These are phyloP conservation scores for Alsophila aescularia DNA, from an alignment of 2,888 invertebrate species.

Conservation along the genomic window DNA sequence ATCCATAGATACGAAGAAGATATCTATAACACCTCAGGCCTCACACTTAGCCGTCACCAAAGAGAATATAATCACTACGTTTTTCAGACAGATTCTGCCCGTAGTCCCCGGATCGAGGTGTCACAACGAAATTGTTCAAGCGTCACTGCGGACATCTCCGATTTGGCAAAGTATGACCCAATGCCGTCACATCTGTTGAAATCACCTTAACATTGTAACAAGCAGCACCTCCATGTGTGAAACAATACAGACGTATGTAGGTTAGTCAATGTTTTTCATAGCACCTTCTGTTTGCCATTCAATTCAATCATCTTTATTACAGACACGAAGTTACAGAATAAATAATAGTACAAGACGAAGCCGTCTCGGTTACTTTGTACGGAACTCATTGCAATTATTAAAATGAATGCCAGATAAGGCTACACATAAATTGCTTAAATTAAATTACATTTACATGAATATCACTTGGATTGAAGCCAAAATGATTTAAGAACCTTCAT, in stretches of 20 bases:
- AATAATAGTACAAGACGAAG: too few relatives aligned
- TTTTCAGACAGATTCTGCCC: too few relatives aligned
- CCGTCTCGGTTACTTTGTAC: slow-evolving; percentile 12
- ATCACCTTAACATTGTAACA: neutral
- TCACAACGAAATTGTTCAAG: too few relatives aligned
- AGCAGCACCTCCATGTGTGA: neutral
- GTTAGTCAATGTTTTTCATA: neutral
- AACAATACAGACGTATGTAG: neutral
- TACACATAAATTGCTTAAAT: slow-evolving; percentile 14
- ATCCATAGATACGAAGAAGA: too few relatives aligned
- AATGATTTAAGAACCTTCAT: slow-evolving; percentile 4
- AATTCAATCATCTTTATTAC: neutral
- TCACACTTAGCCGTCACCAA: too few relatives aligned
- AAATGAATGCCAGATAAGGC: neutral
- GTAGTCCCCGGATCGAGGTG: too few relatives aligned
- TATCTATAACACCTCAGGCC: too few relatives aligned
- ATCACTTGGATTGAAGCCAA: neutral
- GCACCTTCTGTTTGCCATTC: neutral
- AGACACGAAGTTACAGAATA: neutral
- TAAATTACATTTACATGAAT: slow-evolving; percentile 11
- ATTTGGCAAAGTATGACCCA: too few relatives aligned
- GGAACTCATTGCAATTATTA: slow-evolving; percentile 8
- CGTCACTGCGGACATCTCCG: too few relatives aligned
- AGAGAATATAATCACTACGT: too few relatives aligned
- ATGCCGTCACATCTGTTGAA: too few relatives aligned